phyloP scores from a whole-genome alignment of 2,797 vertebrate species.

The Ceryle rudis region DNA sequence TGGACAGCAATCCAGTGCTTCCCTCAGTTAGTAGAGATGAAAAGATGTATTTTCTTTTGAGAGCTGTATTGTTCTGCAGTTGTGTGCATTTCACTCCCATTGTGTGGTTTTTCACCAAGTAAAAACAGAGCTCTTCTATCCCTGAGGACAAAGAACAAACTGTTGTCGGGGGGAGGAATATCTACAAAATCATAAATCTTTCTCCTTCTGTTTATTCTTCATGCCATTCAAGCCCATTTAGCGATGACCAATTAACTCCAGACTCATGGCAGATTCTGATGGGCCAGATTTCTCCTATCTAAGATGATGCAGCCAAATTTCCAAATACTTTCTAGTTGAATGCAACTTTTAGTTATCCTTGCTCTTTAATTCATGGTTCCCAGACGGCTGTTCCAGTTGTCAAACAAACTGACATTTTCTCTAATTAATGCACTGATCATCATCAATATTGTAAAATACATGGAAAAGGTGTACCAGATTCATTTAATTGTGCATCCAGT shows the following conservation, averaged over 20 bases:
- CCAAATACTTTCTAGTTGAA: not conserved
- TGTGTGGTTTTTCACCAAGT: not conserved
- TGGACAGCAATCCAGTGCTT: not conserved
- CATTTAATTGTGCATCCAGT: not conserved
- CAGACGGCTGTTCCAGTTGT: not conserved
- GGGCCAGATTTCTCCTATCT: not conserved
- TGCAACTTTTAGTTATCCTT: not conserved
- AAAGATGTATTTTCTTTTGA: not conserved
- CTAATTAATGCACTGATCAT: not conserved
- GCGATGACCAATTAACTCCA: not conserved
- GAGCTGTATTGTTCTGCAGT: not conserved
- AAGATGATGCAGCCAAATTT: not conserved
- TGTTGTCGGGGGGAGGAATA: not conserved
- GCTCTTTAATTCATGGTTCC: not conserved
- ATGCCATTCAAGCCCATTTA: not conserved
- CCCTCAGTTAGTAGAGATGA: not conserved
- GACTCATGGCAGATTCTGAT: not conserved
- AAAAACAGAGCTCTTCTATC: constrained; percentile 44
- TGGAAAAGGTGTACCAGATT: not conserved
- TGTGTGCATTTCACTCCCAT: constrained; percentile 3
- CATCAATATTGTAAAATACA: not conserved
- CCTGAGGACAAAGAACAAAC: constrained; percentile 27
- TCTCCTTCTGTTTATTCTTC: not conserved
- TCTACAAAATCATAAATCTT: not conserved
- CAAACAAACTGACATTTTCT: not conserved